Evolutionary conservation across 2,113 vertebrate genomes (phyloP).

Genomic region (Enhydra lutris): DNA sequence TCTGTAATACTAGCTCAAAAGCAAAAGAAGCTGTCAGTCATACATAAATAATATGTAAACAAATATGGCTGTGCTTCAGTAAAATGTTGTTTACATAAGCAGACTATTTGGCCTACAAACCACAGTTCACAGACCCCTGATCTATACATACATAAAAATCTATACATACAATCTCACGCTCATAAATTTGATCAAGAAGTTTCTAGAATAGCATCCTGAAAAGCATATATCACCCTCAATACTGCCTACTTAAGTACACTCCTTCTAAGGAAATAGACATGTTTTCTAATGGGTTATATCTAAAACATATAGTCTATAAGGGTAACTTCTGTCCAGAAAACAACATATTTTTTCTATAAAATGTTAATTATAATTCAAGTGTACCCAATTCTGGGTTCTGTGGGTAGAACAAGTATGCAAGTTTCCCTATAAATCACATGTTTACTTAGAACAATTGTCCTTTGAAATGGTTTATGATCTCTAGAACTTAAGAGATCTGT

Average conservation of each 20-base stretch:
- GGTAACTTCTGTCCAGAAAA: not conserved
- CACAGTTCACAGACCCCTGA: not conserved
- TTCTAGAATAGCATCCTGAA: not conserved
- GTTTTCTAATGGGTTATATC: not conserved
- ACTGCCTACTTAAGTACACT: not conserved
- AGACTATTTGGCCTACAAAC: not conserved
- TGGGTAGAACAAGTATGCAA: not conserved
- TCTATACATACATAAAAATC: not conserved
- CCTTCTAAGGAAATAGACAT: not conserved
- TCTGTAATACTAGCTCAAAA: not conserved
- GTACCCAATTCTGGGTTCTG: not conserved
- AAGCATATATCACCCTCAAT: not conserved
- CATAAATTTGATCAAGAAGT: not conserved
- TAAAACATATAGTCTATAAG: not conserved
- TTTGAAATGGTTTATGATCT: conserved; percentile 20
- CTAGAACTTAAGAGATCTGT: not conserved
- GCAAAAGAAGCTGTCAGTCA: not conserved
- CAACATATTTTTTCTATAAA: not conserved
- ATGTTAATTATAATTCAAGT: not conserved
- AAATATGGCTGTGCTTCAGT: not conserved
- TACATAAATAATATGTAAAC: not conserved
- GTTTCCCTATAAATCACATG: not conserved
- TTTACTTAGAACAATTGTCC: not conserved
- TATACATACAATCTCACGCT: not conserved
- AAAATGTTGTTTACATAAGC: not conserved